Percentiles rank a stretch among this genome's conserved stretches.
phyloP scores from a whole-genome alignment of 2,113 vertebrate genomes.

The Lamprologus sp. region DNA sequence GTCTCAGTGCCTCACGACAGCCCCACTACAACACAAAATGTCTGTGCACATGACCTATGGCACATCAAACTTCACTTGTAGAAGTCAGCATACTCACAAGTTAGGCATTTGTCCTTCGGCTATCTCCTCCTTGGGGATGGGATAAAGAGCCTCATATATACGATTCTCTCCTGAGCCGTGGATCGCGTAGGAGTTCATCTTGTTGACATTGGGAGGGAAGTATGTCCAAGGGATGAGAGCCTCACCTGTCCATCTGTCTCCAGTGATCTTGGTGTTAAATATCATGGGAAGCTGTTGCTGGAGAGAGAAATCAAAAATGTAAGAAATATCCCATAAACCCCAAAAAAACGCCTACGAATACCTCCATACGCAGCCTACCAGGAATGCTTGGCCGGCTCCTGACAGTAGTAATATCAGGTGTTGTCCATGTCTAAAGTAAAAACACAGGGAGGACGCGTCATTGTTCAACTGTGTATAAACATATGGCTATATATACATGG shows the following conservation, averaged over 20 bases:
- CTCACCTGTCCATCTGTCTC: constrained; percentile 56
- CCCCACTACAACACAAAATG: fast-evolving
- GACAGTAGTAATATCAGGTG: constrained; percentile 84
- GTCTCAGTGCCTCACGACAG: background rate
- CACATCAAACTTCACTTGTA: background rate
- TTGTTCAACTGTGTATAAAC: background rate
- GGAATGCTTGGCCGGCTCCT: constrained; percentile 78
- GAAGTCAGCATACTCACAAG: constrained; percentile 60
- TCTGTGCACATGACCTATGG: background rate
- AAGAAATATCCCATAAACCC: background rate
- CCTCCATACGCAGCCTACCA: constrained; percentile 75
- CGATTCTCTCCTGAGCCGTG: constrained; percentile 61
- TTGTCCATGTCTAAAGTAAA: constrained; percentile 80
- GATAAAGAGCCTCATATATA: constrained; percentile 68
- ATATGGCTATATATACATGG: background rate
- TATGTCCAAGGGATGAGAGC: constrained; percentile 63
- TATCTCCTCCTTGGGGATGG: constrained; percentile 56
- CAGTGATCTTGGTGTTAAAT: constrained; percentile 52
- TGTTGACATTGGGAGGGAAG: constrained; percentile 70
- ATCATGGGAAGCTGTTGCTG: constrained; percentile 73
- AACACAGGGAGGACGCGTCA: background rate
- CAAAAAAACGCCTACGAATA: fast-evolving
- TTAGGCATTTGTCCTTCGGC: constrained; percentile 55
- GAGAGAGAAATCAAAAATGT: background rate
- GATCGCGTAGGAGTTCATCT: constrained; percentile 75